A percentile compares a stretch with the other conserved stretches of the same genome.
Evolutionary conservation across 2,888 invertebrate genomes (phyloP).

Genomic region (Aphidius colemani): DNA sequence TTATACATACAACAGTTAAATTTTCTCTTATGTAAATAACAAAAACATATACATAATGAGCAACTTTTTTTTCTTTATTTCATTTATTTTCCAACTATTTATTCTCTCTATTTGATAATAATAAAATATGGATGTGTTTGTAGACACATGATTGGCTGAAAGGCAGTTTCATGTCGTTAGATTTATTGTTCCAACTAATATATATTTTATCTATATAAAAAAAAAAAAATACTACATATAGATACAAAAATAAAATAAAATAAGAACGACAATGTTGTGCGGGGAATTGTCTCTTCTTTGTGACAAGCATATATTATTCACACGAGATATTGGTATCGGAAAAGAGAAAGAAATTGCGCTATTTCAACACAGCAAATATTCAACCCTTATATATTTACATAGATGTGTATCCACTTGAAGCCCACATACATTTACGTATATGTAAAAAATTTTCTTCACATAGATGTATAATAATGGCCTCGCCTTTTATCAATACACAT

Average conservation of each 20-base stretch:
- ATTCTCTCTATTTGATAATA: too few relatives aligned
- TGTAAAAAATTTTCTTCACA: not conserved
- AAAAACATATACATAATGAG: too few relatives aligned
- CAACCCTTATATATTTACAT: conserved; percentile 2
- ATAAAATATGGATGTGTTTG: not conserved
- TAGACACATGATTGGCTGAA: not conserved
- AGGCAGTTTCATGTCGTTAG: not conserved
- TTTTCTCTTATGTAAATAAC: too few relatives aligned
- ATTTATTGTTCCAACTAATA: conserved; percentile 5
- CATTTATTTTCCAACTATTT: too few relatives aligned
- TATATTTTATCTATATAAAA: not conserved
- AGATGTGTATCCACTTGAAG: not conserved
- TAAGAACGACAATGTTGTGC: not conserved
- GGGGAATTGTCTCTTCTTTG: not conserved
- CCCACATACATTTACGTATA: not conserved
- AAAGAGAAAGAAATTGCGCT: not conserved
- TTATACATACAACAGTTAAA: too few relatives aligned
- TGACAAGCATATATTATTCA: conserved; percentile 18
- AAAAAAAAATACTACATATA: not conserved
- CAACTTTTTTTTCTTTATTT: too few relatives aligned
- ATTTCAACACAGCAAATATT: conserved; percentile 7
- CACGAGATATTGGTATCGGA: not conserved
- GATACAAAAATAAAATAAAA: not conserved
- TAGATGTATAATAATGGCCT: conserved; percentile 5
- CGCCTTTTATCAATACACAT: conserved; percentile 23